Evolutionary conservation across 2,113 vertebrate species (phyloP).

Genomic region (Anolis sagrei): DNA sequence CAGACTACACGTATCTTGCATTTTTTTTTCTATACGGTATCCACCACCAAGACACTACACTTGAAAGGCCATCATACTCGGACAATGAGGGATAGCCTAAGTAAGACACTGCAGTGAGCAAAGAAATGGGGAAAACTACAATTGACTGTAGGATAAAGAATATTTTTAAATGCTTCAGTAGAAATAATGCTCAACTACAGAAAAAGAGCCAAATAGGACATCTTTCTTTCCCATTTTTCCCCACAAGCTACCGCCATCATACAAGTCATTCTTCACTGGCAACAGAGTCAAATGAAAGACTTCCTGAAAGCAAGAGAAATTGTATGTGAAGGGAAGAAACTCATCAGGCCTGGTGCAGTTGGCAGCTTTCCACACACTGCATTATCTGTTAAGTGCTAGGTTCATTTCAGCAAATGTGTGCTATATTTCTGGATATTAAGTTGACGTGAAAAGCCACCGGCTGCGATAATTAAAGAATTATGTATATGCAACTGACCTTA

Average conservation of each 20-base stretch:
- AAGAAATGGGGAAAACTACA: not conserved
- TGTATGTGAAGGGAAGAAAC: constrained; percentile 32
- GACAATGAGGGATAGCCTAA: too few species aligned
- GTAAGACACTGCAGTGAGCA: not conserved
- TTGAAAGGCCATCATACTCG: too few species aligned
- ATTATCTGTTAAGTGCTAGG: constrained; percentile 42
- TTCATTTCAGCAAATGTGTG: constrained; percentile 30
- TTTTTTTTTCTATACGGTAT: too few species aligned
- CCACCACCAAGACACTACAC: too few species aligned
- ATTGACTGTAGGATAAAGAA: not conserved
- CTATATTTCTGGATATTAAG: constrained; percentile 33
- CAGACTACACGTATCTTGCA: too few species aligned
- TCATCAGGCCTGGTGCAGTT: constrained; percentile 31
- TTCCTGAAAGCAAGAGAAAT: constrained; percentile 23
- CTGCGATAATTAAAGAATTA: constrained; percentile 53
- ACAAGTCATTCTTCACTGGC: not conserved
- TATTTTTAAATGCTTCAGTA: not conserved
- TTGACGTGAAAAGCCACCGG: constrained; percentile 29
- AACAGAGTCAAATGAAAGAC: not conserved
- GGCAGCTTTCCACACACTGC: constrained; percentile 35
- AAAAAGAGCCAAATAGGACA: not conserved
- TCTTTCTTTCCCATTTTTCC: not conserved
- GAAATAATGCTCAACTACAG: not conserved
- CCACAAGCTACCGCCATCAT: not conserved
- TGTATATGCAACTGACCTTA: constrained; percentile 43